Evolutionary conservation across 2,888 invertebrate species (phyloP).

Genomic region (Cactoblastis cactorum): DNA sequence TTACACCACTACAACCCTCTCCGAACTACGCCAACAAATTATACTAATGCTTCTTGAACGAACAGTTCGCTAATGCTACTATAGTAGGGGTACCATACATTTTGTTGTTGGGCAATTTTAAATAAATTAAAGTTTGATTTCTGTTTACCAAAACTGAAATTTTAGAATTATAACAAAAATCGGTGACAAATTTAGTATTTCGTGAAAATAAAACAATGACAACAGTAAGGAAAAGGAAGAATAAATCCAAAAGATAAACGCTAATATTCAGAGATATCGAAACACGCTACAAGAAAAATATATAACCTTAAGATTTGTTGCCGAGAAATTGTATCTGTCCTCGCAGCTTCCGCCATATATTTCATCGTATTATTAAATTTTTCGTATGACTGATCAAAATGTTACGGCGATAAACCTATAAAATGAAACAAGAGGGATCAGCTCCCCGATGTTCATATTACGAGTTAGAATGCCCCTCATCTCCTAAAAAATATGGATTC

Average conservation of each 20-base stretch:
- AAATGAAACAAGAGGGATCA: constrained; percentile 19
- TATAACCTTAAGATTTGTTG: constrained; percentile 52
- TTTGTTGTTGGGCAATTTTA: background rate
- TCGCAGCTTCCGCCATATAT: constrained; percentile 33
- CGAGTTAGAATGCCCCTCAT: too few species aligned
- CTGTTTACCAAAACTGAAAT: too few species aligned
- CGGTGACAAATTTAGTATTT: too few species aligned
- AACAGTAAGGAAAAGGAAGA: background rate
- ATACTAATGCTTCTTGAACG: constrained; percentile 14
- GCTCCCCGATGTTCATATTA: constrained; percentile 17
- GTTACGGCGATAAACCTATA: constrained; percentile 23
- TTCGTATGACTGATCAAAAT: constrained; percentile 34
- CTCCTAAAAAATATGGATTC: too few species aligned
- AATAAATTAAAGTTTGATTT: too few species aligned
- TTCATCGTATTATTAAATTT: constrained; percentile 42
- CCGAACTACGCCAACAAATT: constrained; percentile 18
- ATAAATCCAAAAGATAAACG: constrained; percentile 11
- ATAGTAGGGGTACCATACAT: background rate
- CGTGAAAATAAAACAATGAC: too few species aligned
- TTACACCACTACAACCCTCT: constrained; percentile 18
- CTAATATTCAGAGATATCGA: constrained; percentile 33
- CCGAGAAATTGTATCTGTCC: constrained; percentile 49
- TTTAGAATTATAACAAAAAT: too few species aligned
- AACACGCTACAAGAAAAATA: constrained; percentile 45
- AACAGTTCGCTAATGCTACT: background rate